These are phyloP conservation scores for Candidula unifasciata DNA, from an alignment of 2,888 invertebrate genomes.

Conservation along the genomic window DNA sequence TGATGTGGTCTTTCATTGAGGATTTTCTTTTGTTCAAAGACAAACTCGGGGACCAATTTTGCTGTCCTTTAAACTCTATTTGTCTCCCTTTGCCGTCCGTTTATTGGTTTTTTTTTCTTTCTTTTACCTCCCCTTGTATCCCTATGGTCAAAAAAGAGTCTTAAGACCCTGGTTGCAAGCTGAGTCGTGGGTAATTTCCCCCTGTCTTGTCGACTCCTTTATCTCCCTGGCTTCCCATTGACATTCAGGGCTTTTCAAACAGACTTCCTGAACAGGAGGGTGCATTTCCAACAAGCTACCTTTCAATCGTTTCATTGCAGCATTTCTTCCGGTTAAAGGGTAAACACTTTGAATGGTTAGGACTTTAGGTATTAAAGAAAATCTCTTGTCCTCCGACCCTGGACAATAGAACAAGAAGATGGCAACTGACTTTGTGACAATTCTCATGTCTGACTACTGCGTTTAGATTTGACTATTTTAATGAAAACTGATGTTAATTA, in stretches of 20 bases:
- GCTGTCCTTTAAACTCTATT: constrained; percentile 38
- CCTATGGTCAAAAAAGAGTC: neutral
- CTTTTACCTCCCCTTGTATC: constrained; percentile 39
- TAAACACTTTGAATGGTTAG: constrained; percentile 41
- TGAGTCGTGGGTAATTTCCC: constrained; percentile 14
- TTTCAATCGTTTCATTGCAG: constrained; percentile 43
- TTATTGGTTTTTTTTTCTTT: constrained; percentile 38
- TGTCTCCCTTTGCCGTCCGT: constrained; percentile 31
- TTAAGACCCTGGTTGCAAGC: constrained; percentile 18
- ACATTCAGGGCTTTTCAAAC: constrained; percentile 18
- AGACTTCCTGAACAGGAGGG: neutral
- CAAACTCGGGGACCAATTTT: constrained; percentile 23
- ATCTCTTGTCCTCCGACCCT: neutral
- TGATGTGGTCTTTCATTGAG: constrained; percentile 17
- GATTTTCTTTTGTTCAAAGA: constrained; percentile 19
- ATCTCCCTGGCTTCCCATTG: constrained; percentile 20
- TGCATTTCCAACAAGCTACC: constrained; percentile 25
- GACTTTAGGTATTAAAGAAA: constrained; percentile 8
- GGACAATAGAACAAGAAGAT: neutral
- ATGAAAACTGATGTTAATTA: too few relatives aligned
- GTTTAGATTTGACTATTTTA: too few relatives aligned
- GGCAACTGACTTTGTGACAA: neutral
- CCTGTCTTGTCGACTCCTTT: constrained; percentile 16
- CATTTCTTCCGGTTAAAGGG: neutral
- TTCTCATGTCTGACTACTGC: neutral